Evolutionary conservation across 2,888 invertebrate genomes (phyloP).

Genomic region (Acrobasis suavella): DNA sequence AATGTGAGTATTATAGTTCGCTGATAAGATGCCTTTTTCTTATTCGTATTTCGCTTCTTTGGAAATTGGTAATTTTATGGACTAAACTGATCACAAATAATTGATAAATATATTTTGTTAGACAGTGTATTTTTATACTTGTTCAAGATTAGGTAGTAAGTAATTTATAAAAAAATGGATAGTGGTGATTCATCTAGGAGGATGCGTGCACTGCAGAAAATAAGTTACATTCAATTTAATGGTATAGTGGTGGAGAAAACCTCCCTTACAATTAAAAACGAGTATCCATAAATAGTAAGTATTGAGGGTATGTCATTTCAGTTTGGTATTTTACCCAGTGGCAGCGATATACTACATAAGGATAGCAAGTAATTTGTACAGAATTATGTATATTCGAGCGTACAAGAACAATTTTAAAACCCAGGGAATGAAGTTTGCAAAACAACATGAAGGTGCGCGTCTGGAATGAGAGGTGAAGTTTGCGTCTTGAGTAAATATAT

Average conservation of each 20-base stretch:
- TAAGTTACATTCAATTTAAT: background rate
- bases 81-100: too few relatives aligned
- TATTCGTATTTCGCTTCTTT: too few relatives aligned
- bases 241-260: background rate
- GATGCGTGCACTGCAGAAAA: conserved; percentile 10
- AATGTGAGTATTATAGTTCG: too few relatives aligned
- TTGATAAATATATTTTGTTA: too few relatives aligned
- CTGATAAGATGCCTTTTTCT: too few relatives aligned
- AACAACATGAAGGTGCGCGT: conserved; percentile 17
- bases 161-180: background rate
- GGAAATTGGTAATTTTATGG: too few relatives aligned
- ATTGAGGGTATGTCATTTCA: background rate
- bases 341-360: background rate
- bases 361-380: conserved; percentile 8
- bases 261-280: background rate
- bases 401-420: conserved; percentile 5
- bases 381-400: conserved; percentile 1
- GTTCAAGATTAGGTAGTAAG: too few relatives aligned
- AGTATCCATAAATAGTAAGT: background rate
- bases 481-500: background rate
- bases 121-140: too few relatives aligned
- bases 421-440: conserved; percentile 13
- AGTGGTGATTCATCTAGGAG: conserved; percentile 8
- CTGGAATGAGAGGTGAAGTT: conserved; percentile 8
- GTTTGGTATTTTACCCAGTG: background rate